phyloP scores from a whole-genome alignment of 2,797 vertebrate species.

The Macroramphosus scolopax region DNA sequence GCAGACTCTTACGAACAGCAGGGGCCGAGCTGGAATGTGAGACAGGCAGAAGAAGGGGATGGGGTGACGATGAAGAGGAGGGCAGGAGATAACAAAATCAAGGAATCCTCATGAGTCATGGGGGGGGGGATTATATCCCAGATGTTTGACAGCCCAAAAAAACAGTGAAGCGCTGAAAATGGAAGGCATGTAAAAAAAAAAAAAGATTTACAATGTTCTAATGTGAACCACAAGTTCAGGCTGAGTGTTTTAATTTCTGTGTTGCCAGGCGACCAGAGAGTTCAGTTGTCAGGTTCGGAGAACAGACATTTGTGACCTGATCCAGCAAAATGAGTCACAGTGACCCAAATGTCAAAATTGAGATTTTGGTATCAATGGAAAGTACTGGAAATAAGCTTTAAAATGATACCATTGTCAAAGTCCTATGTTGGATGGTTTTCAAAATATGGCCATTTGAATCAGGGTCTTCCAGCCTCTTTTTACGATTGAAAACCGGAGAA shows the following conservation, averaged over 20 bases:
- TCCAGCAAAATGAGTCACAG: too few relatives aligned
- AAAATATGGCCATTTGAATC: too few relatives aligned
- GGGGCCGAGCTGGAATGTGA: conserved; percentile 47
- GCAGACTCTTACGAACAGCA: conserved; percentile 24
- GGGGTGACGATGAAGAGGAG: conserved; percentile 16
- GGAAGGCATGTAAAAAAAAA: conserved; percentile 10
- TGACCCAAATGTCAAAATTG: too few relatives aligned
- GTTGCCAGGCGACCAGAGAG: too few relatives aligned
- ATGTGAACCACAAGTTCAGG: not conserved
- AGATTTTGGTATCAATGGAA: too few relatives aligned
- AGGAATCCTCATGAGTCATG: conserved; percentile 49
- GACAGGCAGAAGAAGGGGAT: conserved; percentile 14
- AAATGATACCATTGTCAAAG: too few relatives aligned
- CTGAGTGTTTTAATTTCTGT: conserved; percentile 1
- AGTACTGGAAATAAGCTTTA: too few relatives aligned
- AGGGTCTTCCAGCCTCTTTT: too few relatives aligned
- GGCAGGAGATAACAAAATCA: conserved; percentile 31
- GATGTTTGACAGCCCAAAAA: conserved; percentile 28
- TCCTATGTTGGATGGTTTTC: too few relatives aligned
- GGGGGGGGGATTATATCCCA: conserved; percentile 34
- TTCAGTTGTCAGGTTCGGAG: too few relatives aligned
- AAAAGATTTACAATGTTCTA: conserved; percentile 8
- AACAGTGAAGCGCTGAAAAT: conserved; percentile 29
- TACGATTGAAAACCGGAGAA: too few relatives aligned
- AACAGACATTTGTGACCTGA: not conserved